Base-by-base conservation (phyloP, 2,797 vertebrate species). In the Cynopterus sphinx region DNA sequence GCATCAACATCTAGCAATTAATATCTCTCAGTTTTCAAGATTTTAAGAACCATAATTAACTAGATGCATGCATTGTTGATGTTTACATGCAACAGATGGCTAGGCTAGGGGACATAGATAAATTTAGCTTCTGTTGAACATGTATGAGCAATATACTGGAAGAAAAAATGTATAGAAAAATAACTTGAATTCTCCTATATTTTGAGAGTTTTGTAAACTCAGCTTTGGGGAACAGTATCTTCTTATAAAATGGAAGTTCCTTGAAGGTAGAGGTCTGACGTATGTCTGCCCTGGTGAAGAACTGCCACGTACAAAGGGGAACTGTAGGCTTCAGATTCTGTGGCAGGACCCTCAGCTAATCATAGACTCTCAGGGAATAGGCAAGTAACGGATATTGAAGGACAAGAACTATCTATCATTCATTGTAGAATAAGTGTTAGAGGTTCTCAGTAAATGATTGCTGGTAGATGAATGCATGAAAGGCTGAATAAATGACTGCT, bases 1-100 rank as follows among this genome's bases (percentile, higher is more conserved):
- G 89, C 68, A 88, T 65, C 90, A 95, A 68, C 77, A 93, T 68
- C 87, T 75, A 92, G 95, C 84, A 74, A 46, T 92, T 95, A 95
- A 70, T 95, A 82, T 88, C 68, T 28, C 75, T 75, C 87, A 59
- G 36, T 94, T 95, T 88, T 92, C 82, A 97, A 97, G 59, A 75
- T 87, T 61, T 93, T 84, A 77, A 96, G 95, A 97, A 85, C 67
- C 41, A n/a, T 94, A 96, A 98, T 97, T 96, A 97, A 95, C 84
- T 79, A 87, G 77, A 95, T 91, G 77, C n/a, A 83, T 87, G 87
- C 89, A 91, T 97, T 87, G 39, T 16, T 93, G 75, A 94, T 97
- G 91, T 97, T 97, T 98, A 97, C 94, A 91, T 91, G 97, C 96
- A 97, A 97, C 96, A 97, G 97, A 96, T 96, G 96, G 95, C 94